Conservation (phyloP, 2,113 vertebrate species). For the Regulus satrapa region DNA sequence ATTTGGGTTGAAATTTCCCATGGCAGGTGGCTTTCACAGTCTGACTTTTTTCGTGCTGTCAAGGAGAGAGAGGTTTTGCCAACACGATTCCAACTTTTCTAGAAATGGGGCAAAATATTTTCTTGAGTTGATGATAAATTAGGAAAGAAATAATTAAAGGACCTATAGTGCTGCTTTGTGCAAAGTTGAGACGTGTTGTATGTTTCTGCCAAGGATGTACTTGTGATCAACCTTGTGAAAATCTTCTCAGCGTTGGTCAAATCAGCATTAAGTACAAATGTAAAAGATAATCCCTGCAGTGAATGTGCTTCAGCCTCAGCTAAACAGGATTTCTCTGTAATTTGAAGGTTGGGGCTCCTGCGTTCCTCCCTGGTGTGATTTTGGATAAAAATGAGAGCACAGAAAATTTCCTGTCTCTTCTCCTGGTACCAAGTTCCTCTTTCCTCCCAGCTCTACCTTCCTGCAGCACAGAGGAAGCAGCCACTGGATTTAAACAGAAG, state of each 20-base stretch:
- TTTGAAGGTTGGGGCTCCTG: background rate
- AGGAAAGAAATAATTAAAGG: background rate
- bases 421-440: background rate
- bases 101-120: background rate
- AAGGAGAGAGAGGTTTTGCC: background rate
- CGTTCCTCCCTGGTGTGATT: background rate
- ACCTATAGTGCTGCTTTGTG: background rate
- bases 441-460: background rate
- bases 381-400: background rate
- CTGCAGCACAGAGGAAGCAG: background rate
- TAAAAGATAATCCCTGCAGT: background rate
- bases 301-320: background rate
- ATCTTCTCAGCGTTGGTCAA: background rate
- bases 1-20: conserved; percentile 42
- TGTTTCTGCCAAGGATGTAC: background rate
- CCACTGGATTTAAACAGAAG: background rate
- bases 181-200: background rate
- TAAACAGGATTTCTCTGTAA: background rate
- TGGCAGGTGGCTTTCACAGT: background rate
- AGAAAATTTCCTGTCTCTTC: background rate
- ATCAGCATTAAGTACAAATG: background rate
- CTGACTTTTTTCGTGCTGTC: background rate
- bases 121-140: background rate
- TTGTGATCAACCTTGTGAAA: background rate
- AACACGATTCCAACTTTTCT: background rate